Evolutionary conservation across 2,797 vertebrate species (phyloP).

Genomic region (Gouania willdenowi): DNA sequence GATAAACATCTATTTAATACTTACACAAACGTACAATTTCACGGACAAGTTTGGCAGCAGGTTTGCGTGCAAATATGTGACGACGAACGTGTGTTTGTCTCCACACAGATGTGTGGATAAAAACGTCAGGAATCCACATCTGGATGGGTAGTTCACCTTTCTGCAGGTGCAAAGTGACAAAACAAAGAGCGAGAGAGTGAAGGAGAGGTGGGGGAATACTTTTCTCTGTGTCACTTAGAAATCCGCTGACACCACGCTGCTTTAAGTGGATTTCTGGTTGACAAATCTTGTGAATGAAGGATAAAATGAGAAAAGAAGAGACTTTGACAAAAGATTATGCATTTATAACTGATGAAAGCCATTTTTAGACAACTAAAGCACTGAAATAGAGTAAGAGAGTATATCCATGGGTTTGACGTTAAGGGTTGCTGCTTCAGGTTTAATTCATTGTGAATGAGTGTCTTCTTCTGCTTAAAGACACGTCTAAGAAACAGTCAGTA

Average conservation of each 20-base stretch:
- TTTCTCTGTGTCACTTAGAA: constrained; percentile 30
- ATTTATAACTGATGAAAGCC: constrained; percentile 32
- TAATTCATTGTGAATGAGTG: background rate
- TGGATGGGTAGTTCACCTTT: constrained; percentile 24
- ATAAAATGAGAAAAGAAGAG: constrained; percentile 27
- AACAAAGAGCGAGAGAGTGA: background rate
- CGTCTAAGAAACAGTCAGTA: background rate
- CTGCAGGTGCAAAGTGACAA: constrained; percentile 11
- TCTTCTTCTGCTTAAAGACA: background rate
- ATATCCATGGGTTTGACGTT: constrained; percentile 21
- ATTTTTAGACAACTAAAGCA: constrained; percentile 29
- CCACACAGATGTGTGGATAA: constrained; percentile 14
- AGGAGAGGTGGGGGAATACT: constrained; percentile 7
- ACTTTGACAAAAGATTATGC: constrained; percentile 38
- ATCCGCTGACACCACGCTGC: constrained; percentile 28
- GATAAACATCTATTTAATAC: constrained; percentile 1
- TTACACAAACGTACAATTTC: background rate
- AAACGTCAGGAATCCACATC: constrained; percentile 23
- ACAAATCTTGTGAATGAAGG: constrained; percentile 27
- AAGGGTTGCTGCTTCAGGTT: background rate
- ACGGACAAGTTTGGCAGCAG: too few species aligned
- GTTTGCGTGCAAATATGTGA: background rate
- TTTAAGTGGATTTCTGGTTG: constrained; percentile 37
- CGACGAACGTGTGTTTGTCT: background rate
- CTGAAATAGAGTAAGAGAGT: constrained; percentile 13